Base-by-base conservation (phyloP, 2,797 vertebrate species). In the Darevskia mixta region DNA sequence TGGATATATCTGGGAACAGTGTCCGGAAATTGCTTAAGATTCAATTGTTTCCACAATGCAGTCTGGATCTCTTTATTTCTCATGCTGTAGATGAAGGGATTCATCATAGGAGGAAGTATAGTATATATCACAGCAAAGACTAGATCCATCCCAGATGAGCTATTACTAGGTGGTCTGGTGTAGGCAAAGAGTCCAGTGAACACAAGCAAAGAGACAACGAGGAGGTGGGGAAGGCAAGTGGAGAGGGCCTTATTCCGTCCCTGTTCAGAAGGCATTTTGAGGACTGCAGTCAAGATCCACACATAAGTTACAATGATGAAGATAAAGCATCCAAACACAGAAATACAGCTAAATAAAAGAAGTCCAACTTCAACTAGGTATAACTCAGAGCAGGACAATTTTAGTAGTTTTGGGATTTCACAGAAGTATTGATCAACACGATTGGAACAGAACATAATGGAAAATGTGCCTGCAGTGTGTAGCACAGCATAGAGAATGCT, bases 51-150 rank as follows among this genome's bases (percentile, higher is more conserved):
- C 49, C 1, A 29, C 29, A 82, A 4, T 18, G 86, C 55, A 18
- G 13, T 18, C 5, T 75, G 61, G 8, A 87, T 87, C 2, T 82
- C 55, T 55, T 82, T 87, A 38, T 82, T 87, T 66, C 86, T 75
- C 29, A 87, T 87, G 29, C 86, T 87, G 1, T 82, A 87, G 2
- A 82, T 82, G 55, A 87, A 43, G 11, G 86, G 86, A 35, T 87
- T 87, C 38, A 87, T 25, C 29, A 87, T 25, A 6, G 86, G 71
- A 3, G 86, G 71, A 2, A 81, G 1, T 18, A 75, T 32, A 1
- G 86, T 10, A 64, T 87, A 87, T 7, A 87, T 64, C 6, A 81
- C 41, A 23, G 79, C 4, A 58, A 64, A 38, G 20, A 41, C 9
- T 5, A 87, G 7, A 69, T 82, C 80, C 6, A 15, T 29, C 4